These are phyloP conservation scores for Tarsius wallacei DNA, from an alignment of 2,797 vertebrate species.

Conservation along the genomic window DNA sequence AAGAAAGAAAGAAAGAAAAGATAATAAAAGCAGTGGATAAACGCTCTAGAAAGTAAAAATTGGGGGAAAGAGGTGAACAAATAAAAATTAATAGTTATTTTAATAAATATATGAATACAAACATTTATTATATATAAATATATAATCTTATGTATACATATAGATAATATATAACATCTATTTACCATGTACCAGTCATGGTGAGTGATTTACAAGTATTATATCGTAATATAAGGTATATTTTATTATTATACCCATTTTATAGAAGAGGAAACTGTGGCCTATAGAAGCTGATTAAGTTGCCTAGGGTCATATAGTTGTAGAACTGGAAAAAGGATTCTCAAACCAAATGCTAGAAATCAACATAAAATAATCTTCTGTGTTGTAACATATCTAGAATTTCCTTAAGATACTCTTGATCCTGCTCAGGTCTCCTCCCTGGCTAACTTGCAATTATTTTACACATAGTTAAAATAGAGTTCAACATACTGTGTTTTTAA, in stretches of 20 bases:
- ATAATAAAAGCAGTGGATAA: no score
- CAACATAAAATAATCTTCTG: not conserved
- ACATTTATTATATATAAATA: not conserved
- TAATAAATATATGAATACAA: not conserved
- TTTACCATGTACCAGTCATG: not conserved
- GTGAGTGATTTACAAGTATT: not conserved
- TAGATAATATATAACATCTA: not conserved
- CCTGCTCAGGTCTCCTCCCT: not conserved
- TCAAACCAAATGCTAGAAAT: conserved; percentile 42
- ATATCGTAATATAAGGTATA: not conserved
- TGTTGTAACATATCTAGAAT: not conserved
- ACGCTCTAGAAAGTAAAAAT: not conserved
- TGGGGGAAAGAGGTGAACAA: conserved; percentile 13
- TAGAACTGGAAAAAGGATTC: conserved; percentile 32
- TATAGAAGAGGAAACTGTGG: not conserved
- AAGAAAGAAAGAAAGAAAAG: no score
- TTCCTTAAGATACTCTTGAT: conserved; percentile 41
- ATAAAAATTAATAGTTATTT: not conserved
- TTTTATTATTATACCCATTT: conserved; percentile 25
- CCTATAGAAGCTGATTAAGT: not conserved
- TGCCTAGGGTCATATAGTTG: not conserved
- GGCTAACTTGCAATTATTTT: conserved; percentile 54
- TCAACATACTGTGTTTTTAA: conserved; percentile 45
- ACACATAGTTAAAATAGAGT: conserved; percentile 39
- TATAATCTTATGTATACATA: not conserved